These are phyloP conservation scores for Selenia dentaria DNA, from an alignment of 2,888 invertebrate genomes.

Conservation along the genomic window DNA sequence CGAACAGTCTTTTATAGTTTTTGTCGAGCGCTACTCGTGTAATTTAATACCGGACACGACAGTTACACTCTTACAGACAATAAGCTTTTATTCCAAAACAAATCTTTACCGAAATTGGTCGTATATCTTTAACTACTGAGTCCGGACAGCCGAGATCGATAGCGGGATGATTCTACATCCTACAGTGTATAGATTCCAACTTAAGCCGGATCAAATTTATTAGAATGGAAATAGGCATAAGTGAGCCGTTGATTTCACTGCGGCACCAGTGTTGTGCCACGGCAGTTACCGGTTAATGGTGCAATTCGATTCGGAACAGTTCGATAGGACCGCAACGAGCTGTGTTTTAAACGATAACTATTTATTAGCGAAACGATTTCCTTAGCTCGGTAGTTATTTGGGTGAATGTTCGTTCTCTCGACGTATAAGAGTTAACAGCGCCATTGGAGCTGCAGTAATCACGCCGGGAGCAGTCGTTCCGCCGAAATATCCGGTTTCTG, in stretches of 20 bases:
- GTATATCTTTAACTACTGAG: slow-evolving; percentile 44
- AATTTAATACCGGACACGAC: slow-evolving; percentile 58
- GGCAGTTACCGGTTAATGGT: slow-evolving; percentile 60
- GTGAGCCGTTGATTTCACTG: slow-evolving; percentile 67
- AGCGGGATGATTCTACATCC: slow-evolving; percentile 33
- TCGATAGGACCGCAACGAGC: slow-evolving; percentile 51
- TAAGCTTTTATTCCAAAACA: slow-evolving; percentile 56
- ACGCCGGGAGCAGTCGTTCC: slow-evolving; percentile 45
- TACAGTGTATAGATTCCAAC: slow-evolving; percentile 46
- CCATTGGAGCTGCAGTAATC: slow-evolving; percentile 66
- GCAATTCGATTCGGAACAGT: slow-evolving; percentile 59
- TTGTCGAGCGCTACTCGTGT: slow-evolving; percentile 51
- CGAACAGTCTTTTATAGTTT: slow-evolving; percentile 62
- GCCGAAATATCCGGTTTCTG: slow-evolving; percentile 23
- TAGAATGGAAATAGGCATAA: slow-evolving; percentile 57
- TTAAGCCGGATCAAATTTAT: slow-evolving; percentile 50
- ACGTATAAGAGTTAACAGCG: slow-evolving; percentile 1
- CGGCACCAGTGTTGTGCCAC: slow-evolving; percentile 55
- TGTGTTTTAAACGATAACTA: slow-evolving; percentile 31
- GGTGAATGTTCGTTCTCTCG: background rate
- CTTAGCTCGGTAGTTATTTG: background rate
- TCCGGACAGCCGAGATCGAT: slow-evolving; percentile 42
- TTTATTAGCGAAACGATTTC: slow-evolving; percentile 16
- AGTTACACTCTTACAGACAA: slow-evolving; percentile 46
- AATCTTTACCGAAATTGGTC: slow-evolving; percentile 50